Evolutionary conservation across 2,888 invertebrate species (phyloP), one percentile per base, ranked within the genome.

Genomic region (Oxytorus armatus): DNA sequence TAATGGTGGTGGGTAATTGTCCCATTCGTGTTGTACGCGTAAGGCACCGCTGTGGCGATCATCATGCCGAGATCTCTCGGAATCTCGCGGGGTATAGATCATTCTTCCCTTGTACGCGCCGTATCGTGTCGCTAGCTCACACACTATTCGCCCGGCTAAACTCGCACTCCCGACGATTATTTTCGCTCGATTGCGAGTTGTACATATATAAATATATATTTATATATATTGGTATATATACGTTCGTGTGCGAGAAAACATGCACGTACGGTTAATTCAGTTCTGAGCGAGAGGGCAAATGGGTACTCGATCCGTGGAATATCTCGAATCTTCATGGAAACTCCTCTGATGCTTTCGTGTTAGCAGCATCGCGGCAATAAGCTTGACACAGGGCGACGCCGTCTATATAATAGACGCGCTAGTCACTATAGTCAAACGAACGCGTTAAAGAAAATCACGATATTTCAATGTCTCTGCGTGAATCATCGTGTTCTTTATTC

Each of bases 381-480:
- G 47, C 29, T 25, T n/a, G n/a, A n/a, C n/a, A 47, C 61, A 42
- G 23, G 25, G 3, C 23, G 42, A 14, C n/a, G n/a, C n/a, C n/a
- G n/a, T n/a, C 47, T 47, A 4, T 47, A 25, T 16, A 63, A 44
- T 47, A 11, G 63, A n/a, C n/a, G n/a, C 29, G 42, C 18, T 42
- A 21, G 14, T 1, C n/a, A n/a, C 14, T 25, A 18, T 29, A 53
- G 63, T 29, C 2, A 18, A 69, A 69, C 42, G 47, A 61, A 42
- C 47, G 33, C 44, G 57, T 47, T 53, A 47, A 70, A 74, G 70
- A 81, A 74, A 81, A 81, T 74, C 69, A 65, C 77, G 77, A 81
- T 81, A 81, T 77, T 81, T 81, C 74, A 81, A 77, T 74, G 81
- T 77, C 81, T 59, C 81, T 59, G 47, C 44, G 81, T 74, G 81